phyloP scores from a whole-genome alignment of 1,140 invertebrate species.

The Pectinophora gossypiella region DNA sequence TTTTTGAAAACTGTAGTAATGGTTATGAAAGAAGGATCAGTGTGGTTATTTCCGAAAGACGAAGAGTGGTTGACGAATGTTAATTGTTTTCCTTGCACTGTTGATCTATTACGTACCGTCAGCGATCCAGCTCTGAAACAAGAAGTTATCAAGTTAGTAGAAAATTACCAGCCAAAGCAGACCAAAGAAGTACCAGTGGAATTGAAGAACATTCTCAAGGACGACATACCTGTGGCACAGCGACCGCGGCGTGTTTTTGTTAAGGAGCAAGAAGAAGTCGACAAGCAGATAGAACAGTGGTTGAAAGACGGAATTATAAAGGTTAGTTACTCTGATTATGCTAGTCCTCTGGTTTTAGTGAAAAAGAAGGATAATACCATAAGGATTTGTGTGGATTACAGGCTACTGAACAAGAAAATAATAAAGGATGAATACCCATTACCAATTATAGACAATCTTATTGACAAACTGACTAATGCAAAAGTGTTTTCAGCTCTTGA shows the following conservation, averaged over 20 bases:
- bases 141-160: background rate
- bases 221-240: slow-evolving; percentile 23
- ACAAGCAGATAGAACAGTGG: slow-evolving; percentile 21
- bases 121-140: background rate
- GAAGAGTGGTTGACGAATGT: background rate
- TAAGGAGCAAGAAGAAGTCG: slow-evolving; percentile 13
- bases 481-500: background rate
- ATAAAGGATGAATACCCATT: slow-evolving; percentile 7
- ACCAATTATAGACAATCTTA: background rate
- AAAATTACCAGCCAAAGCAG: slow-evolving; percentile 1
- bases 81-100: background rate
- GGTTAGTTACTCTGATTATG: slow-evolving; percentile 19
- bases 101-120: background rate
- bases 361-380: slow-evolving; percentile 14
- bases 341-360: slow-evolving; percentile 19
- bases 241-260: slow-evolving; percentile 14
- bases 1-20: background rate
- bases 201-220: slow-evolving; percentile 16
- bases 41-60: background rate
- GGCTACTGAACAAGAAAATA: slow-evolving; percentile 13
- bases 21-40: background rate
- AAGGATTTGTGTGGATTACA: slow-evolving; percentile 17
- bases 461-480: background rate
- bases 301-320: slow-evolving; percentile 8
- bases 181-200: slow-evolving; percentile 12